phyloP scores from a whole-genome alignment of 2,113 vertebrate genomes.

The Halcyon malimbica region DNA sequence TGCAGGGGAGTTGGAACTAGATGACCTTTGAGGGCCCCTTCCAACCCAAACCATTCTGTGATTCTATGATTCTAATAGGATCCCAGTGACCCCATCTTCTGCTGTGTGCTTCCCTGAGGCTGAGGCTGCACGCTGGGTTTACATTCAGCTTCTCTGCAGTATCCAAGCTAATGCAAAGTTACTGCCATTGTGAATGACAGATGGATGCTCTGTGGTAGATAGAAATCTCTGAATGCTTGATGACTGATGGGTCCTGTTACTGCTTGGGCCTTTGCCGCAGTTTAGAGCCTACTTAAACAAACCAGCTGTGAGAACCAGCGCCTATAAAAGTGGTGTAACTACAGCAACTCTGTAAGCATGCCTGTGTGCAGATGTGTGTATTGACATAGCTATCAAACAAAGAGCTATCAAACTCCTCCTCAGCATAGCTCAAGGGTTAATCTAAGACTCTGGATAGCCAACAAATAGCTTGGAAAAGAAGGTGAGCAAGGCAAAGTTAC shows the following conservation, averaged over 20 bases:
- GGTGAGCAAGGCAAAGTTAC: background rate
- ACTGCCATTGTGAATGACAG: background rate
- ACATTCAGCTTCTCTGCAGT: background rate
- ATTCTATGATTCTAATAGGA: background rate
- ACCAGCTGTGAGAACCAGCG: background rate
- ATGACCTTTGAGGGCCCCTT: background rate
- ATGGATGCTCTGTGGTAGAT: background rate
- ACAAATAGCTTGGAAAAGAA: background rate
- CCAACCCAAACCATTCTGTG: background rate
- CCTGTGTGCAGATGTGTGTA: background rate
- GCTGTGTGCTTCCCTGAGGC: background rate
- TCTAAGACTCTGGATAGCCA: background rate
- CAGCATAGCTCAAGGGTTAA: background rate
- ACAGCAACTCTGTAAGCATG: background rate
- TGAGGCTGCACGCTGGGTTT: background rate
- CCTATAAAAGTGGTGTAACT: background rate
- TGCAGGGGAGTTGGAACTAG: background rate
- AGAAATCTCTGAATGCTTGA: background rate
- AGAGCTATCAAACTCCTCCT: background rate
- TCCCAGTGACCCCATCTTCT: background rate
- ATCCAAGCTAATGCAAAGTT: background rate
- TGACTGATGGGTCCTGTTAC: slow-evolving; percentile 15
- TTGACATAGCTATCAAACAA: background rate
- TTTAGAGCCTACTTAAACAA: slow-evolving; percentile 3
- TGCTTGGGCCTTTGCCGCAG: background rate